Conservation (phyloP, 2,888 invertebrate species). For the Harpalus rubripes region DNA sequence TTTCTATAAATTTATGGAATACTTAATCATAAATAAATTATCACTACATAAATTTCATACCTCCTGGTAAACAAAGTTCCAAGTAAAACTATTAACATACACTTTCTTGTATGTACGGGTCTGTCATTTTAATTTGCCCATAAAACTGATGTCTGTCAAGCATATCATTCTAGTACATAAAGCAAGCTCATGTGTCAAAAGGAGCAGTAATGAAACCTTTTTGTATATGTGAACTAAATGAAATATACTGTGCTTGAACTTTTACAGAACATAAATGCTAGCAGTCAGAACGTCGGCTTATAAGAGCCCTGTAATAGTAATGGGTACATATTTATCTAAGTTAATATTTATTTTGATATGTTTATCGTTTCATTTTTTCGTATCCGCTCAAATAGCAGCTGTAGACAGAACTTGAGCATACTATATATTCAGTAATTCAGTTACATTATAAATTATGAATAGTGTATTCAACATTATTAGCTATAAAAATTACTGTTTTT, state of each 20-base stretch:
- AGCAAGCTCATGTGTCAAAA: not conserved
- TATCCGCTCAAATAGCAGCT: not conserved
- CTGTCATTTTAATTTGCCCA: not conserved
- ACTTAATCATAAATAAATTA: no score
- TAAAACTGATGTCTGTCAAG: not conserved
- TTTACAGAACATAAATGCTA: not conserved
- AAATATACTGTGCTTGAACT: not conserved
- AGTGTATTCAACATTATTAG: no score
- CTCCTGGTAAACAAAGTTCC: not conserved
- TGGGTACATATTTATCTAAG: not conserved
- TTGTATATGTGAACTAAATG: not conserved
- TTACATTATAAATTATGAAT: no score
- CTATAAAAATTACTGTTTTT: no score
- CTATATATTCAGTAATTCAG: not conserved
- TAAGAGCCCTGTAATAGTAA: not conserved
- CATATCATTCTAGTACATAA: not conserved
- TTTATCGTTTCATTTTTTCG: not conserved
- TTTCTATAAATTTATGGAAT: no score
- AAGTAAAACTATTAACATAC: not conserved
- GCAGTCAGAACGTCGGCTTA: not conserved
- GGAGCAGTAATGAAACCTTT: not conserved
- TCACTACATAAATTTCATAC: not conserved
- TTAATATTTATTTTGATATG: constrained; percentile 1
- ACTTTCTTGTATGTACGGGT: not conserved
- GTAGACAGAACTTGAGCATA: not conserved